Base-by-base conservation (phyloP, 2,113 vertebrate species). In the Tragelaphus buxtoni region DNA sequence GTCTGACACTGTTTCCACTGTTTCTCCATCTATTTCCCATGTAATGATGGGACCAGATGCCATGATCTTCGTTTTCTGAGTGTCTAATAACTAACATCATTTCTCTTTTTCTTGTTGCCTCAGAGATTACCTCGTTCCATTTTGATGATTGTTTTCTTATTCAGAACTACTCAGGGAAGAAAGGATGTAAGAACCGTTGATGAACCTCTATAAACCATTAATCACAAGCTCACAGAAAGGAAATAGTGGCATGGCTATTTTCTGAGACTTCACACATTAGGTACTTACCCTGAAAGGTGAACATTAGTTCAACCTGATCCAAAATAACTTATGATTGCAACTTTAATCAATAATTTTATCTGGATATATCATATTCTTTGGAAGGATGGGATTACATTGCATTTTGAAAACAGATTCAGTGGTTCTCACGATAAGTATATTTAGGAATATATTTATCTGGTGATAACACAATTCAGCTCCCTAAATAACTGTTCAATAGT, bases 121-220 rank as follows among this genome's bases (percentile, higher is more conserved):
- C 35, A 51, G 10, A 28, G 51, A 85, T 85, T 91, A 22, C 13
- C 35, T 49, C 1, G 7, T 60, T 55, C 89, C 74, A 58, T 45
- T 90, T 89, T 83, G 53, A 81, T 61, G 81, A 30, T 11, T 61
- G 45, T 55, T 96, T 95, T 88, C 85, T 94, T 88, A 51, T 87
- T 94, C 55, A 82, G 42, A 95, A 72, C 14, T 80, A 63, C 3
- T 13, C 26, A 49, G 83, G 35, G 22, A 60, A 74, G 55, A 94
- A 92, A 77, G 18, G 30, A 81, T 86, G 5, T 3, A 30, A 77
- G 20, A 72, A 72, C 9, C n/a, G 39, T 22, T 72, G 65, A 24
- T 72, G 35, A 39, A 35, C 56, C 47, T 89, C 35, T 92, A 20
- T 91, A 58, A 90, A 39, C 42, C 81, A 92, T 30, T 82, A 51